Percentiles rank a stretch among this genome's conserved stretches.
Conservation (phyloP, 2,888 invertebrate species). For the Mystacides longicornis region DNA sequence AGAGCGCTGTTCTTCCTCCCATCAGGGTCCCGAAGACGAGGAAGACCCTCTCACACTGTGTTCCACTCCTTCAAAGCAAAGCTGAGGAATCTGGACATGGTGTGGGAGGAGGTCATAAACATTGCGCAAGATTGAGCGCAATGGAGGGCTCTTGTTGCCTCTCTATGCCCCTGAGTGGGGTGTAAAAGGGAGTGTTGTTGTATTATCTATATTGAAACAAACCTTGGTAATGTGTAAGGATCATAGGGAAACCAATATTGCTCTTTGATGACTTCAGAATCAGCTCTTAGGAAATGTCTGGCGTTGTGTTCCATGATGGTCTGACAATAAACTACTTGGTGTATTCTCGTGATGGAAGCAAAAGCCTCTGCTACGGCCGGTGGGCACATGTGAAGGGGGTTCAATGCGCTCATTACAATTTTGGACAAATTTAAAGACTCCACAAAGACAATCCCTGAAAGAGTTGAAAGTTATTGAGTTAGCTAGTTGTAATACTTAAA, state of each 20-base stretch:
- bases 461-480: too few relatives aligned
- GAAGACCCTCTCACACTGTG: too few relatives aligned
- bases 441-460: constrained; percentile 70
- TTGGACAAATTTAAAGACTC: constrained; percentile 77
- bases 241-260: constrained; percentile 86
- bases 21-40: too few relatives aligned
- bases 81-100: too few relatives aligned
- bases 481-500: background rate
- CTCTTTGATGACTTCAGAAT: constrained; percentile 42
- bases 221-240: constrained; percentile 71
- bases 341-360: constrained; percentile 70
- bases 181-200: too few relatives aligned
- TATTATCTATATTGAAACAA: too few relatives aligned
- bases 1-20: too few relatives aligned
- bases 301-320: constrained; percentile 81
- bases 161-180: too few relatives aligned
- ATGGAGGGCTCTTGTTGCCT: too few relatives aligned
- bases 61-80: too few relatives aligned
- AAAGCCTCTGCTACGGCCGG: constrained; percentile 72
- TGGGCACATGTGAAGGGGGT: constrained; percentile 80
- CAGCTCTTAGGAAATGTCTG: constrained; percentile 44
- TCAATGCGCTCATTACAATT: constrained; percentile 77
- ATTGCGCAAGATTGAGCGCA: too few relatives aligned
- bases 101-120: too few relatives aligned
- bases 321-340: constrained; percentile 90